A percentile compares a stretch with the other conserved stretches of the same genome.
Conservation (phyloP, 2,113 vertebrate species). For the Pseudonaja textilis region DNA sequence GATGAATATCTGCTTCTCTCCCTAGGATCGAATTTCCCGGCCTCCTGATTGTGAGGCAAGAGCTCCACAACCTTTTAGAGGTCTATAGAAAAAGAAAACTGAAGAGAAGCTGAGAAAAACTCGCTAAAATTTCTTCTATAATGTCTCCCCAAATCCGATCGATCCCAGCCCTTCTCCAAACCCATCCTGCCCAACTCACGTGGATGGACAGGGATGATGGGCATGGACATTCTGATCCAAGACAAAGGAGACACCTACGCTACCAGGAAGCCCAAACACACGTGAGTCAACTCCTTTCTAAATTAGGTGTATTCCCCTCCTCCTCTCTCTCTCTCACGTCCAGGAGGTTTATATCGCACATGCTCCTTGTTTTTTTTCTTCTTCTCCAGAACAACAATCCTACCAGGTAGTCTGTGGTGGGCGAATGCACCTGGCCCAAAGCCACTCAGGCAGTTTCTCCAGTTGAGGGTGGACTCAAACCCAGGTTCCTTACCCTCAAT, state of each 20-base stretch:
- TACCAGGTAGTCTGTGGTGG: background rate
- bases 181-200: background rate
- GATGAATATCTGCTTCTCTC: too few species aligned
- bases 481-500: too few species aligned
- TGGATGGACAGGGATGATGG: background rate
- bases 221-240: background rate
- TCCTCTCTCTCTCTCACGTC: background rate
- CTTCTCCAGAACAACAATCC: background rate
- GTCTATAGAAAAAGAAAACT: background rate
- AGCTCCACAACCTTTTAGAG: background rate
- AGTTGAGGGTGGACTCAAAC: background rate
- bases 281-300: background rate
- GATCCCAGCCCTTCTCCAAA: too few species aligned
- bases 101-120: background rate
- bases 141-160: background rate
- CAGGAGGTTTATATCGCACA: background rate
- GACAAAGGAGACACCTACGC: background rate
- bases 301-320: background rate
- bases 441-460: background rate
- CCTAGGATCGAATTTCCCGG: too few species aligned
- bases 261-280: background rate
- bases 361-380: background rate
- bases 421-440: background rate
- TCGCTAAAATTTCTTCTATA: background rate
- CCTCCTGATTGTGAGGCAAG: too few species aligned